Evolutionary conservation across 2,797 vertebrate species (phyloP).

Genomic region (Helostoma temminkii): DNA sequence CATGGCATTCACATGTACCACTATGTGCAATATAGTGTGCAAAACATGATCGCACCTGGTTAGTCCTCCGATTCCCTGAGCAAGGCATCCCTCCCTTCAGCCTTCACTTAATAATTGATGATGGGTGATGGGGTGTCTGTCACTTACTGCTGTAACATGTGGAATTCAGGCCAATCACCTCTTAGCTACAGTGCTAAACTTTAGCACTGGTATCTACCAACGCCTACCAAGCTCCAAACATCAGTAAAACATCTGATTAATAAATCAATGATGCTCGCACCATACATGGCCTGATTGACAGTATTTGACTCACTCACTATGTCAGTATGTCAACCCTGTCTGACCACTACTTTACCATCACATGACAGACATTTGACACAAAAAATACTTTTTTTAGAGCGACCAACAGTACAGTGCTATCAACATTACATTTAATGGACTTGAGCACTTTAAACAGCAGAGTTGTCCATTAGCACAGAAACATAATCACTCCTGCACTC

Average conservation of each 20-base stretch:
- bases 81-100: no score
- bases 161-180: constrained; percentile 1
- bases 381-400: no score
- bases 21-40: no score
- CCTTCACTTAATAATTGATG: no score
- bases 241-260: constrained; percentile 34
- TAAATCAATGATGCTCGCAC: constrained; percentile 31
- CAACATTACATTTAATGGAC: no score
- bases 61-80: no score
- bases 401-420: no score
- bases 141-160: no score
- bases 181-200: constrained; percentile 2
- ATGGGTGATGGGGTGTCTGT: no score
- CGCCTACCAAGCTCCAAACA: constrained; percentile 14
- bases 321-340: constrained; percentile 5
- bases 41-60: no score
- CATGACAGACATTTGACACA: no score
- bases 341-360: constrained; percentile 8
- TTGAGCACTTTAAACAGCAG: neutral
- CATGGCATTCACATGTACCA: no score
- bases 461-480: neutral
- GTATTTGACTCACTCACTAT: neutral
- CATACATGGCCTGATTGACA: constrained; percentile 5
- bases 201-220: constrained; percentile 12
- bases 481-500: neutral